Percentiles rank a stretch among this genome's conserved stretches.
phyloP scores from a whole-genome alignment of 2,888 invertebrate genomes.

The Leptinotarsa peninsularis region DNA sequence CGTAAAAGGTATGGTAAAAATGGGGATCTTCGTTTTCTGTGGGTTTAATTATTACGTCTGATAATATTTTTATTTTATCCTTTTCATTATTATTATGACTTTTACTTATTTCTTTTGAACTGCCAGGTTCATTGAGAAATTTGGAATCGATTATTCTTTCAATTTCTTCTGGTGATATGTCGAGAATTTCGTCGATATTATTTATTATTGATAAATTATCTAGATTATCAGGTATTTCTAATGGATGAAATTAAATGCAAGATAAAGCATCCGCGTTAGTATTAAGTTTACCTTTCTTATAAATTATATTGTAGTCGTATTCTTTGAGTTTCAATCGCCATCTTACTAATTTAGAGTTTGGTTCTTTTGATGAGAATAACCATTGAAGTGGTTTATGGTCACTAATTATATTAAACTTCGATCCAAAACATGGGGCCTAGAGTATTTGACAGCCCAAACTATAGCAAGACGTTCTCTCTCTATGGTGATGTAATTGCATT shows the following conservation, averaged over 20 bases:
- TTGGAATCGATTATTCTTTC: background rate
- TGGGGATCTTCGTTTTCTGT: background rate
- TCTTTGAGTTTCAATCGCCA: conserved; percentile 36
- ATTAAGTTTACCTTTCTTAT: conserved; percentile 38
- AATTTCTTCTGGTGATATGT: background rate
- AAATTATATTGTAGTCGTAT: conserved; percentile 37
- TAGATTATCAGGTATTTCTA: background rate
- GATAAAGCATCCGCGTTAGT: conserved; percentile 35
- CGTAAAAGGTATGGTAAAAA: background rate
- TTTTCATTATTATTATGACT: no score
- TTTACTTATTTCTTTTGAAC: no score
- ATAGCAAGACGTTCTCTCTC: conserved; percentile 45
- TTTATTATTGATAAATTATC: background rate
- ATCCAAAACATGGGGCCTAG: conserved; percentile 44
- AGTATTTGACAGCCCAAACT: conserved; percentile 44
- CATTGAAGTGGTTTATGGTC: conserved; percentile 42
- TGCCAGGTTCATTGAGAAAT: background rate
- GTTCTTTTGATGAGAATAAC: conserved; percentile 38
- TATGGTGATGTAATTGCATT: conserved; percentile 38
- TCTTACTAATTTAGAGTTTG: conserved; percentile 37
- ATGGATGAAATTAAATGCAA: conserved; percentile 25
- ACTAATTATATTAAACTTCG: conserved; percentile 36
- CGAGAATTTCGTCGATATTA: background rate
- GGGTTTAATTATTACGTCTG: no score
- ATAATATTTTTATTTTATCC: no score